Base-by-base conservation (phyloP, 2,888 invertebrate genomes). In the Panopea generosa region DNA sequence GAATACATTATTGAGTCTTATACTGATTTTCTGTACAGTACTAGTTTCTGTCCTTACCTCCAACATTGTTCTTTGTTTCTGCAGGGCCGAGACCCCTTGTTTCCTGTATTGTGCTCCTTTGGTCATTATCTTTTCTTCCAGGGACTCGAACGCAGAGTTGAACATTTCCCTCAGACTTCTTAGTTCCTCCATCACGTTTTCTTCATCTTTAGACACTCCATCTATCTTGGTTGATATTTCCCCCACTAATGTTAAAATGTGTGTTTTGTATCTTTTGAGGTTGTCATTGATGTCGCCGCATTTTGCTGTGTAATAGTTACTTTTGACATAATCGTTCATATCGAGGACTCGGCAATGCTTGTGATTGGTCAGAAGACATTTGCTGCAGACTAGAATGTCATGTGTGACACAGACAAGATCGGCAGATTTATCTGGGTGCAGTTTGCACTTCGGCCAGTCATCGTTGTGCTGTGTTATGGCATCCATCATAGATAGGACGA, bases 401-500 rank as follows among this genome's bases (percentile, higher is more conserved):
- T 80, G 80, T 11, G 76, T 80, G 33, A 80, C 76, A 53, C 80
- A 80, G 49, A 80, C 80, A 14, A 80, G 66, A 43, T 80, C 80
- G 1, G 80, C 80, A 20, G 66, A 60, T 33, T 76, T 80, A 45
- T 80, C 80, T 1, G 76, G 80, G 43, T 80, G 80, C 0, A 76
- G 76, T 62, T 80, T 80, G 60, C 80, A 80, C 40, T 80, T 76
- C 9, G 80, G 80, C 80, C 80, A 80, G 49, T 76, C 80, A 55
- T 76, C 73, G 47, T 70, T 75, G 53, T 80, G 80, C 26, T 76
- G 76, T 14, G 75, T 76, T 14, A 80, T 76, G 0, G 80, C 80
- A 45, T 80, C 80, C 80, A 80, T 80, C 80, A 80, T 80, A 1
- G 80, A 80, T 18, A 80, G 69, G n/a, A 80, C 76, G 33, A 80